A percentile compares a stretch with the other conserved stretches of the same genome.
Conservation (phyloP, 2,888 invertebrate genomes). For the Exephanes ischioxanthus region DNA sequence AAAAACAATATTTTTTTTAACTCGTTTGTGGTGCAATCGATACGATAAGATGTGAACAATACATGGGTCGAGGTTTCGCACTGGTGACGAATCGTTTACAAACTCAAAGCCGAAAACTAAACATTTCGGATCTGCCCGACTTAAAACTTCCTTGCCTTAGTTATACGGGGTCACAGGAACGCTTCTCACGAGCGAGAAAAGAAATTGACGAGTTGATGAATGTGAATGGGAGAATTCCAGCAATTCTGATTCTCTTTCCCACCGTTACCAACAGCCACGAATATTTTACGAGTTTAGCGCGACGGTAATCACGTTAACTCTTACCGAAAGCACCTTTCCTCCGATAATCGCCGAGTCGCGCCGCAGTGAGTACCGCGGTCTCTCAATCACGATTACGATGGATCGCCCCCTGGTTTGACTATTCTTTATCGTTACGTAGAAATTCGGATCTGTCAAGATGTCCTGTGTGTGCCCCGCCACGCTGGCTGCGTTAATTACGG, state of each 20-base stretch:
- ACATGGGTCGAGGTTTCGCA: background rate
- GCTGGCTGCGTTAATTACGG: constrained; percentile 83
- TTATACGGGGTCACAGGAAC: background rate
- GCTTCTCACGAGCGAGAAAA: background rate
- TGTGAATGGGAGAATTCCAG: constrained; percentile 12
- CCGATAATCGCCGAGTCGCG: constrained; percentile 53
- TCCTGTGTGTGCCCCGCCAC: constrained; percentile 74
- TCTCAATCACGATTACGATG: constrained; percentile 16
- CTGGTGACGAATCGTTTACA: background rate
- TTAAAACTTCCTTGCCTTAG: background rate
- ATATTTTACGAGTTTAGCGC: background rate
- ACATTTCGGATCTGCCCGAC: background rate
- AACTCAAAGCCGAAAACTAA: background rate
- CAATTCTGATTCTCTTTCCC: constrained; percentile 14
- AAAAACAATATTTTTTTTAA: background rate
- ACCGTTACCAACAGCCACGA: background rate
- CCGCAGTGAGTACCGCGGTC: background rate
- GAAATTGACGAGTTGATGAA: constrained; percentile 14
- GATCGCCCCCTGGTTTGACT: constrained; percentile 13
- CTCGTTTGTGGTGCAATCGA: background rate
- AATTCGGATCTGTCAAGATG: constrained; percentile 84
- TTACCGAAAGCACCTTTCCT: constrained; percentile 26
- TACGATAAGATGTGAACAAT: background rate
- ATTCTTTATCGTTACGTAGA: constrained; percentile 83
- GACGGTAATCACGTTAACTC: constrained; percentile 30